Percentiles rank a stretch among this genome's conserved stretches.
Evolutionary conservation across 2,888 invertebrate species (phyloP).

Genomic region (Anagyrus pseudococci): DNA sequence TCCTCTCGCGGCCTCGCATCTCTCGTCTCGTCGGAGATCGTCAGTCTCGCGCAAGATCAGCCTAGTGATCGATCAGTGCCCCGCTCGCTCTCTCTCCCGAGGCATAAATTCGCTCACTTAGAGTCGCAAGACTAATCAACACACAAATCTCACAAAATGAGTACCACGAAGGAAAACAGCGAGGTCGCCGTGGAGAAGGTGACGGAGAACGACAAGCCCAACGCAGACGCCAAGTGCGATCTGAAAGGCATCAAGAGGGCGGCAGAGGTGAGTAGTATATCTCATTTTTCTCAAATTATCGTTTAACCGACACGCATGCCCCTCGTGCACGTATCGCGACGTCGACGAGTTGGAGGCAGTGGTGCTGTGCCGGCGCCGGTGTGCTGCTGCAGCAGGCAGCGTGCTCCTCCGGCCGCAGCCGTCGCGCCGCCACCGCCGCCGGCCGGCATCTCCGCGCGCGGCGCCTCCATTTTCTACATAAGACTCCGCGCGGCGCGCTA

Average conservation of each 20-base stretch:
- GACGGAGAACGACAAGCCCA: conserved; percentile 68
- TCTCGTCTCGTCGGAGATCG: background rate
- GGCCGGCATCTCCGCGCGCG: conserved; percentile 60
- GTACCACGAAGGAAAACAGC: conserved; percentile 85
- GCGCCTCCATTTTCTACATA: conserved; percentile 62
- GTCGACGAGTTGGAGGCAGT: background rate
- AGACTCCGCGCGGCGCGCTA: conserved; percentile 55
- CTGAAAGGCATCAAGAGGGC: conserved; percentile 87
- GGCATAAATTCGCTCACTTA: too few relatives aligned
- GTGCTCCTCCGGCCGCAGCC: background rate
- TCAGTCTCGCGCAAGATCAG: conserved; percentile 5
- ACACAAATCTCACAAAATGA: conserved; percentile 63
- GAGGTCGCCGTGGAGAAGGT: conserved; percentile 86
- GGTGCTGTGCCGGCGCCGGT: background rate
- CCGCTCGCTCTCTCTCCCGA: too few relatives aligned
- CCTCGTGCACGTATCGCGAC: background rate
- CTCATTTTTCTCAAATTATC: conserved; percentile 23
- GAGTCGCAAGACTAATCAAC: too few relatives aligned
- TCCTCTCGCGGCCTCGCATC: background rate
- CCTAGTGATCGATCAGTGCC: background rate
- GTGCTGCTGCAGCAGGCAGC: background rate
- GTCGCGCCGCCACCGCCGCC: conserved; percentile 43
- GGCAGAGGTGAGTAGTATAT: conserved; percentile 78
- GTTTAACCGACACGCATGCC: background rate
- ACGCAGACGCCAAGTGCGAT: conserved; percentile 65